phyloP scores from a whole-genome alignment of 1,140 invertebrate genomes.

The Cepaea nemoralis region DNA sequence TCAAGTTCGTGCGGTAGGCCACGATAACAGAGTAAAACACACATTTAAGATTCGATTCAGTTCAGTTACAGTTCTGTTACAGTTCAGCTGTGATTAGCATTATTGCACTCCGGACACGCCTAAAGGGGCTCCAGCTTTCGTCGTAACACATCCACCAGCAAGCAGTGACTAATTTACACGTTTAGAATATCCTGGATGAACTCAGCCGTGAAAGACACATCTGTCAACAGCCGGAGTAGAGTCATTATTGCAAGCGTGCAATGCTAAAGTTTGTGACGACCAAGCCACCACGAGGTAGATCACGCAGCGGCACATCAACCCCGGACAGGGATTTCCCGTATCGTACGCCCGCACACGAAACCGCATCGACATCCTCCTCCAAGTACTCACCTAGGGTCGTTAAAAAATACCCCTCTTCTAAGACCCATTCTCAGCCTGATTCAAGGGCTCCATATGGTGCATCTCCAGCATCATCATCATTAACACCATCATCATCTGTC shows the following conservation, averaged over 20 bases:
- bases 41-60: too few species aligned
- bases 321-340: neutral
- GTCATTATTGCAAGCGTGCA: neutral
- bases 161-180: too few species aligned
- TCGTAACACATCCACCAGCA: too few species aligned
- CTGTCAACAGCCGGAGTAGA: neutral
- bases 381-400: neutral
- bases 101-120: too few species aligned
- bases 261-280: constrained; percentile 45
- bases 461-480: neutral
- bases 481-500: neutral
- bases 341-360: neutral
- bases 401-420: neutral
- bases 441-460: neutral
- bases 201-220: neutral
- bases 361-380: neutral
- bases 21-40: too few species aligned
- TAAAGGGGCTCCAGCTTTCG: too few species aligned
- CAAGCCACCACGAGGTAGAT: constrained; percentile 41
- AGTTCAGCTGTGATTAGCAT: too few species aligned
- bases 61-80: too few species aligned
- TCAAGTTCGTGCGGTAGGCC: too few species aligned
- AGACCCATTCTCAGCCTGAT: constrained; percentile 4
- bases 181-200: neutral
- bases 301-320: constrained; percentile 24